These are phyloP conservation scores for Sphaerophoria rueppellii DNA, from an alignment of 2,888 invertebrate genomes.

Conservation along the genomic window DNA sequence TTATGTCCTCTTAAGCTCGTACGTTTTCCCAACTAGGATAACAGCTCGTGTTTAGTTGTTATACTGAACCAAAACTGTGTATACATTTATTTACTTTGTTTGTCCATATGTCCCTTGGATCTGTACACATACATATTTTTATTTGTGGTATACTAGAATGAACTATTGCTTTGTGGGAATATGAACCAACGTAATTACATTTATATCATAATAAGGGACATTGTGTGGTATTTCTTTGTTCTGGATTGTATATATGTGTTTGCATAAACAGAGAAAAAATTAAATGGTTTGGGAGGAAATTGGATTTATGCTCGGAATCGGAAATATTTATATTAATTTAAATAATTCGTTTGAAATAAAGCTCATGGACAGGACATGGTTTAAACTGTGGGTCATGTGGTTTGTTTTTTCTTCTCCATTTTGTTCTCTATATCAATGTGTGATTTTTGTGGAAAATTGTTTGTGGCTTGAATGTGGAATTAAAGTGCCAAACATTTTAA, in stretches of 20 bases:
- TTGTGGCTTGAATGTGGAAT: no score
- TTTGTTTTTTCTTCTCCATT: no score
- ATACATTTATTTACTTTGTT: background rate
- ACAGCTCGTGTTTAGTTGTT: background rate
- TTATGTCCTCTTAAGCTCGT: background rate
- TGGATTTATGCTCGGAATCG: slow-evolving; percentile 55
- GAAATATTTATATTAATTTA: slow-evolving; percentile 60
- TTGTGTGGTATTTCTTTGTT: background rate
- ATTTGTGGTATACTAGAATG: slow-evolving; percentile 13
- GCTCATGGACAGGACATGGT: background rate
- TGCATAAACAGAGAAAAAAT: background rate
- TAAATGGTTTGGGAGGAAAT: slow-evolving; percentile 29
- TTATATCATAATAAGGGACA: slow-evolving; percentile 48
- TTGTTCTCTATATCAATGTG: no score
- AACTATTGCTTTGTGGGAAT: slow-evolving; percentile 4
- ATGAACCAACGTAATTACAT: slow-evolving; percentile 56
- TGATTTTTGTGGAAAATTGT: no score
- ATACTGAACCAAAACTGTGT: background rate
- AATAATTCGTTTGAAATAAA: slow-evolving; percentile 34
- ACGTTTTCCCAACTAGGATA: background rate
- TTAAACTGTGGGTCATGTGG: slow-evolving; percentile 3
- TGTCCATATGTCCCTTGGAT: background rate
- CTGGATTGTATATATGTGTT: background rate
- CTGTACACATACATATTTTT: slow-evolving; percentile 6
- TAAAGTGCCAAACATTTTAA: no score